Conservation (phyloP, 2,113 vertebrate genomes). For the Chaetodon trifascialis region DNA sequence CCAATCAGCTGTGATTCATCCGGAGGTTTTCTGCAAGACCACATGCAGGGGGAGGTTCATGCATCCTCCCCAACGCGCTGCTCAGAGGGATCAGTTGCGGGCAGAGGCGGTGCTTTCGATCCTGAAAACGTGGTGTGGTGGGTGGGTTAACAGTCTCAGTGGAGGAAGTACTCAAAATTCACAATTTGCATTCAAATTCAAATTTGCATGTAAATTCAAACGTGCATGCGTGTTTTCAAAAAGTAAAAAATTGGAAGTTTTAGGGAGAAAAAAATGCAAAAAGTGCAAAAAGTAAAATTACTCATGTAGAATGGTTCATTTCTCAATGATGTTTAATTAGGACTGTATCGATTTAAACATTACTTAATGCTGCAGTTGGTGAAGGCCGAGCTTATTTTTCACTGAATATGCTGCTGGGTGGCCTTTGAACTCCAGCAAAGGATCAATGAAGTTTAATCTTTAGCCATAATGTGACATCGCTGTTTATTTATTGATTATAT, state of each 20-base stretch:
- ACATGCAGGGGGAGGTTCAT: slow-evolving; percentile 35
- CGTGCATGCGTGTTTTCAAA: too few relatives aligned
- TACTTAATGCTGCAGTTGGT: not conserved
- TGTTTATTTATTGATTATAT: not conserved
- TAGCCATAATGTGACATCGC: not conserved
- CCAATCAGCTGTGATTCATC: not conserved
- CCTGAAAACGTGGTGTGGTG: slow-evolving; percentile 5
- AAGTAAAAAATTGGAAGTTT: too few relatives aligned
- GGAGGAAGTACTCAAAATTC: too few relatives aligned
- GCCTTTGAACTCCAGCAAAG: too few relatives aligned
- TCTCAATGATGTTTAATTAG: too few relatives aligned
- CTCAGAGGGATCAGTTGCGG: slow-evolving; percentile 19
- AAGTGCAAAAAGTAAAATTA: too few relatives aligned
- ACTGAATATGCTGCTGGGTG: not conserved
- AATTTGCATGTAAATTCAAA: too few relatives aligned
- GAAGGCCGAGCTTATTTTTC: not conserved
- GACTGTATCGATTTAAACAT: too few relatives aligned
- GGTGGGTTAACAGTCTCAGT: not conserved
- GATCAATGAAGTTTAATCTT: not conserved
- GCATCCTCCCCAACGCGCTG: slow-evolving; percentile 5
- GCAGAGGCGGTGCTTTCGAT: slow-evolving; percentile 43
- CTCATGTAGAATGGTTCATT: too few relatives aligned
- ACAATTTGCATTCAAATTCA: too few relatives aligned
- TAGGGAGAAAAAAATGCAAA: too few relatives aligned
- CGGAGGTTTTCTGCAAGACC: not conserved